Evolutionary conservation across 2,888 invertebrate species (phyloP).

Genomic region (Drosophila histrio): DNA sequence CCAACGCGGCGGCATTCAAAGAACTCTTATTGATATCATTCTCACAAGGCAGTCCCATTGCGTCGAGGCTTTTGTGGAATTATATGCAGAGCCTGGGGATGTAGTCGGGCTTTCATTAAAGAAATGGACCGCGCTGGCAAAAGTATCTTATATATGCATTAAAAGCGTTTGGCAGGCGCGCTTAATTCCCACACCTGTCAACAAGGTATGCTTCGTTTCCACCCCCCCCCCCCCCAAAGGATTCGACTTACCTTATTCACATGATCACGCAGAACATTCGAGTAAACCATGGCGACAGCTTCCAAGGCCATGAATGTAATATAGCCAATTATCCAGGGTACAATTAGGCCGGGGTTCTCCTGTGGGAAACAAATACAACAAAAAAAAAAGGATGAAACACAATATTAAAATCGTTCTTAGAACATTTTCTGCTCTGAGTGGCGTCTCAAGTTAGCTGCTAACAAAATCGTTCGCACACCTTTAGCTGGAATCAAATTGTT

Average conservation of each 20-base stretch:
- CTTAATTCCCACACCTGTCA: conserved; percentile 15
- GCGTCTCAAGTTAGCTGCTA: background rate
- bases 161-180: conserved; percentile 38
- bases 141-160: conserved; percentile 59
- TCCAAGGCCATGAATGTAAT: conserved; percentile 92
- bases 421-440: background rate
- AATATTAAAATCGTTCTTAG: conserved; percentile 31
- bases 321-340: conserved; percentile 92
- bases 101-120: conserved; percentile 54
- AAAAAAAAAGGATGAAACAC: conserved; percentile 16
- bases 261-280: conserved; percentile 92
- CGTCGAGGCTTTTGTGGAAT: conserved; percentile 37
- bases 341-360: conserved; percentile 90
- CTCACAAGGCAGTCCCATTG: conserved; percentile 28
- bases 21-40: conserved; percentile 52
- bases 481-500: conserved; percentile 42
- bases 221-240: conserved; percentile 9
- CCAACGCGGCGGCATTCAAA: conserved; percentile 39
- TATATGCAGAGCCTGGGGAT: background rate
- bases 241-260: conserved; percentile 89
- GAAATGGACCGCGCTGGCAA: conserved; percentile 50
- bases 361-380: conserved; percentile 81
- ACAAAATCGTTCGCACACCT: conserved; percentile 48
- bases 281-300: conserved; percentile 92
- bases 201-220: background rate